Conservation (phyloP, 92 coral and sea anemone genomes). For the Paragorgia papillata region DNA sequence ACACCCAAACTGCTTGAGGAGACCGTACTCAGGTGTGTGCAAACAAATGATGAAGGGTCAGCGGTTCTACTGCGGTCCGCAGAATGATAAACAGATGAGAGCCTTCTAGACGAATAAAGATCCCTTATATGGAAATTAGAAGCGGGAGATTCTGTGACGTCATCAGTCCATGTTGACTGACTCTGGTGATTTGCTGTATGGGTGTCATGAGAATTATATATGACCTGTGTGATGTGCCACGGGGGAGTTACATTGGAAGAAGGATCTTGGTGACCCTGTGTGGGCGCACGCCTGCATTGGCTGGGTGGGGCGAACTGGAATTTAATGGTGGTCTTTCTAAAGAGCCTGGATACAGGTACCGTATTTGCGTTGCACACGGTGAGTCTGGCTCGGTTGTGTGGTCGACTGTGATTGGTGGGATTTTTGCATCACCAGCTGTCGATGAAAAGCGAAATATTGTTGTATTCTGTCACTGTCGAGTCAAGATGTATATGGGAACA, state of each 20-base stretch:
- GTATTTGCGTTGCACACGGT: conserved; percentile 73
- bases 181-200: conserved; percentile 79
- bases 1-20: conserved; percentile 92
- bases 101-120: conserved; percentile 82
- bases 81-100: conserved; percentile 80
- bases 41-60: conserved; percentile 76
- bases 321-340: conserved; percentile 87
- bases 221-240: conserved; percentile 73
- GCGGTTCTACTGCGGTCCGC: conserved; percentile 92
- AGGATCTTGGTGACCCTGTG: conserved; percentile 63
- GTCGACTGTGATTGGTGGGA: conserved; percentile 63
- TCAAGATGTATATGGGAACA: conserved; percentile 72
- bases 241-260: conserved; percentile 64
- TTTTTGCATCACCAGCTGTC: conserved; percentile 84
- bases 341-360: conserved; percentile 40
- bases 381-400: conserved; percentile 80
- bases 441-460: conserved; percentile 67
- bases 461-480: conserved; percentile 79
- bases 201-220: conserved; percentile 80
- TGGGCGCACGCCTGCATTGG: conserved; percentile 96
- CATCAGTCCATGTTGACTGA: conserved; percentile 80
- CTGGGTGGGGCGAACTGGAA: conserved; percentile 73
- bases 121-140: conserved; percentile 85
- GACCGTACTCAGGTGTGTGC: conserved; percentile 85
- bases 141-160: conserved; percentile 80